Percentiles rank a stretch among this genome's conserved stretches.
These are phyloP conservation scores for Pollenia amentaria DNA, from an alignment of 2,888 invertebrate genomes.

Conservation along the genomic window DNA sequence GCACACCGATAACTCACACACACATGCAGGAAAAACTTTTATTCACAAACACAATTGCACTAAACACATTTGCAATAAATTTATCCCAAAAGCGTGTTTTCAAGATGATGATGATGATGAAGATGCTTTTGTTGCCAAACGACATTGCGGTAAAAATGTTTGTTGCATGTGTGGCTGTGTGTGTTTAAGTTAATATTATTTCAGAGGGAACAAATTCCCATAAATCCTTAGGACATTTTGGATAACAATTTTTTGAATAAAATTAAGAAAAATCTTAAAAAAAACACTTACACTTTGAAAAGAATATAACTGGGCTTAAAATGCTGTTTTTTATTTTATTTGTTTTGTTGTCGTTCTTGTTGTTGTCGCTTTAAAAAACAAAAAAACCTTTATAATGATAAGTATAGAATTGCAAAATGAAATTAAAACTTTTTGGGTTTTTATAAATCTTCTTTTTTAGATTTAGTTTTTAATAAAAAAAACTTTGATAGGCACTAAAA, in stretches of 20 bases:
- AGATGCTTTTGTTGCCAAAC: constrained; percentile 52
- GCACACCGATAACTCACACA: background rate
- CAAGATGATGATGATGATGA: constrained; percentile 27
- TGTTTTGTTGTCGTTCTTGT: background rate
- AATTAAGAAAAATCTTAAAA: constrained; percentile 2
- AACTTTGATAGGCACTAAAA: constrained; percentile 58
- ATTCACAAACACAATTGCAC: background rate
- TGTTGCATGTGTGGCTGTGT: background rate
- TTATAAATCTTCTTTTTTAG: constrained; percentile 20
- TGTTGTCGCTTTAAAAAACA: constrained; percentile 19
- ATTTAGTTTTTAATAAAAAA: constrained; percentile 11
- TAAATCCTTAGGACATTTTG: constrained; percentile 54
- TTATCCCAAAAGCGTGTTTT: constrained; percentile 25
- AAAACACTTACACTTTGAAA: constrained; percentile 60
- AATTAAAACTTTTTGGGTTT: constrained; percentile 57
- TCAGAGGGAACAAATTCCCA: constrained; percentile 57
- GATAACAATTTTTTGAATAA: constrained; percentile 20
- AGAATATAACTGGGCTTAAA: constrained; percentile 23
- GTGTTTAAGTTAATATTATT: constrained; percentile 20
- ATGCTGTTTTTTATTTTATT: constrained; percentile 9
- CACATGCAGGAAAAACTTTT: background rate
- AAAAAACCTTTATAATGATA: constrained; percentile 50
- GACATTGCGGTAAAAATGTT: constrained; percentile 5
- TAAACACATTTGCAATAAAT: constrained; percentile 4
- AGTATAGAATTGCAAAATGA: constrained; percentile 60